phyloP scores from a whole-genome alignment of 2,888 invertebrate species.

The Oligia latruncula region DNA sequence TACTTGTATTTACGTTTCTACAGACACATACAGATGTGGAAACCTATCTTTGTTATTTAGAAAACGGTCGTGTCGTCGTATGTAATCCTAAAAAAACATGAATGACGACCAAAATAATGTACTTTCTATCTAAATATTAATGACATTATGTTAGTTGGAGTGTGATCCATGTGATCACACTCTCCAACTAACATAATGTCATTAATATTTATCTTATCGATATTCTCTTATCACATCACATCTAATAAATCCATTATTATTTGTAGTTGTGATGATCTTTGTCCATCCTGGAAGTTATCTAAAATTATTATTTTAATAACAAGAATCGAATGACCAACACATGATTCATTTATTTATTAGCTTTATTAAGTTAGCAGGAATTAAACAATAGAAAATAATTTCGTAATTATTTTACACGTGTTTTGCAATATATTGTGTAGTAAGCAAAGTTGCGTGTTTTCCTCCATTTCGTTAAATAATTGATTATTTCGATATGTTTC shows the following conservation, averaged over 20 bases:
- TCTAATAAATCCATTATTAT: constrained; percentile 4
- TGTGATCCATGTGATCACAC: not conserved
- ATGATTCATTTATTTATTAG: constrained; percentile 29
- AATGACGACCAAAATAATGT: not conserved
- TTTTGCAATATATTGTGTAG: constrained; percentile 46
- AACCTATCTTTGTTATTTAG: too few species aligned
- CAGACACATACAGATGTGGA: not conserved
- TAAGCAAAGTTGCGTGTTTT: constrained; percentile 48
- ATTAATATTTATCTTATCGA: constrained; percentile 5
- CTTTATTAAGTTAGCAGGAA: not conserved
- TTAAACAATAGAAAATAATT: constrained; percentile 41
- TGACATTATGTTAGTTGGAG: not conserved
- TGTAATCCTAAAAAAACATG: not conserved
- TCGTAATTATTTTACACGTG: constrained; percentile 8
- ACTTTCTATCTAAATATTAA: not conserved
- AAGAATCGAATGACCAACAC: constrained; percentile 16
- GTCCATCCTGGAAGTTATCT: constrained; percentile 30
- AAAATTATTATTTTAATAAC: constrained; percentile 25
- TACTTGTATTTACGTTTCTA: not conserved
- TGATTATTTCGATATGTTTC: constrained; percentile 51
- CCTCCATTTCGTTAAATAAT: constrained; percentile 28
- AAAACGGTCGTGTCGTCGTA: not conserved
- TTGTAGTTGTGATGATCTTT: constrained; percentile 45
- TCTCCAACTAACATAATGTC: too few species aligned
- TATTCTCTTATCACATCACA: constrained; percentile 23